Base-by-base conservation (phyloP, 2,113 vertebrate genomes). In the Colaptes auratus region DNA sequence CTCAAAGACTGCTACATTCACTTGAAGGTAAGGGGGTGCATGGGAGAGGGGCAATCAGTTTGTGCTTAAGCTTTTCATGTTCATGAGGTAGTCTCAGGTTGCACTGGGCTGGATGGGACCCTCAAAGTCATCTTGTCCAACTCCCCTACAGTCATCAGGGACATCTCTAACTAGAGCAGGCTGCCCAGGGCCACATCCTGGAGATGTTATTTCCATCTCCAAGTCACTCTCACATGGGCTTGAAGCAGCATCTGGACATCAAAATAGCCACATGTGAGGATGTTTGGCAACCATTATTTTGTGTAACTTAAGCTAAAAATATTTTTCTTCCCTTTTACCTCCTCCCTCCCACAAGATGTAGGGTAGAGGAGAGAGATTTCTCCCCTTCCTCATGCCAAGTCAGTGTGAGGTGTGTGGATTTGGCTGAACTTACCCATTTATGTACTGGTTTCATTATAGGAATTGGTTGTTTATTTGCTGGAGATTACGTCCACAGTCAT, bases 1-100 rank as follows among this genome's bases (percentile, higher is more conserved):
- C 98, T 99, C 46, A 98, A 98, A 89, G 98, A 99, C 86, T 97
- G 98, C 91, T 99, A 99, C 52, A 98, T 99, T 77, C 99, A 99
- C 60, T 96, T 99, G 15, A 99, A 99, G 97, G 99, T 99, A 91
- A 76, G 91, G 50, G 1, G 0, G 16, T 7, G 58, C 0, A 4
- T 23, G 13, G 0, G 3, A 20, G 33, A 20, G 4, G 25, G n/a
- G 53, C 42, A 60, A 78, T 31, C 10, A 12, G 1, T 55, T 66
- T 44, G 25, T 59, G 44, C n/a, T n/a, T 52, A 7, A 52, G 28
- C 24, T 56, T 76, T 80, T 28, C 7, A 9, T 65, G 73, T 82
- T 67, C 5, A 2, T 59, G 18, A 8, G 5, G 52, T 28, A 60
- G 39, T 60, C 4, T 7, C 15, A 52, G 50, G 13, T 50, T 50